A percentile compares a stretch with the other conserved stretches of the same genome.
phyloP scores from a whole-genome alignment of 2,888 invertebrate species.

The Phengaris arion region DNA sequence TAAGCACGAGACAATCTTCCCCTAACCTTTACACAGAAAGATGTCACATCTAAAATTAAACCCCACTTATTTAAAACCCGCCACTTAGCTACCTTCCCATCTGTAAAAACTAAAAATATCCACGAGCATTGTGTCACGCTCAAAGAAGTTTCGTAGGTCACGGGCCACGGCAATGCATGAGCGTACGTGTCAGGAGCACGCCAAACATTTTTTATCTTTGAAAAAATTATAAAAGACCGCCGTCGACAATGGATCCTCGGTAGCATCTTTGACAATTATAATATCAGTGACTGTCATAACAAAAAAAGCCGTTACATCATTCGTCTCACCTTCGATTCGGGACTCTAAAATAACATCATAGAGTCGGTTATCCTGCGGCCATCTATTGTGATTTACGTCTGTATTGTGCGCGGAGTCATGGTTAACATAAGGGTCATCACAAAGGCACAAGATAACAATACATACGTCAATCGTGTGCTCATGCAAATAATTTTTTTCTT shows the following conservation, averaged over 20 bases:
- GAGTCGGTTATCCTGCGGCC: constrained; percentile 53
- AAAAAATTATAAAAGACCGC: constrained; percentile 77
- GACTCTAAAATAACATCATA: constrained; percentile 51
- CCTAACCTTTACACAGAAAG: constrained; percentile 63
- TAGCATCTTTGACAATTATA: constrained; percentile 81
- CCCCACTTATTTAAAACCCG: constrained; percentile 75
- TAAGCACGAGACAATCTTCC: constrained; percentile 71
- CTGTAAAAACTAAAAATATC: constrained; percentile 77
- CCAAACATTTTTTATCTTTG: constrained; percentile 78
- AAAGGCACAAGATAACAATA: constrained; percentile 77
- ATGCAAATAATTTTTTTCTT: constrained; percentile 78
- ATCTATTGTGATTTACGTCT: constrained; percentile 50
- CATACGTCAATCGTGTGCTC: constrained; percentile 77
- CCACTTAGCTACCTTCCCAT: constrained; percentile 77
- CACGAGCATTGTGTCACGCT: constrained; percentile 72
- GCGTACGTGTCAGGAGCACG: constrained; percentile 77
- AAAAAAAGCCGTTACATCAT: constrained; percentile 52
- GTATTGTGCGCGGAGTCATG: constrained; percentile 47
- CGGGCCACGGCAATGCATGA: constrained; percentile 59
- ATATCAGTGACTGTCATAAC: constrained; percentile 57
- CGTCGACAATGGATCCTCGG: constrained; percentile 72
- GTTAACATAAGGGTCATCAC: constrained; percentile 79
- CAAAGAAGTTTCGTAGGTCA: constrained; percentile 79
- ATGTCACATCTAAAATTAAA: constrained; percentile 78
- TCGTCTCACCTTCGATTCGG: constrained; percentile 47